Evolutionary conservation across 2,888 invertebrate species (phyloP).

Genomic region (Isotomurus palustris): DNA sequence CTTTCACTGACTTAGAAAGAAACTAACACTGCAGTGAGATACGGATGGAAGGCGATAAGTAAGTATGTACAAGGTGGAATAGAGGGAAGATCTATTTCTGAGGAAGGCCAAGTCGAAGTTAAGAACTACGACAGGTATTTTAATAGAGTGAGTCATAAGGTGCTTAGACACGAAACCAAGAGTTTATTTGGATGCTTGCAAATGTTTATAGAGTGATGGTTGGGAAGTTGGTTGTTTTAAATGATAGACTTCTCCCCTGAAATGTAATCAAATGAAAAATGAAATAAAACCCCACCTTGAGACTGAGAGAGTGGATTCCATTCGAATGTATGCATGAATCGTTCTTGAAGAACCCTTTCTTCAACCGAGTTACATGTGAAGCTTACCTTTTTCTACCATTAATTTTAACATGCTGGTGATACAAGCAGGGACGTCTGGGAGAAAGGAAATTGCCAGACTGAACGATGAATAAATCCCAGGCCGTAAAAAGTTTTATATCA

Average conservation of each 20-base stretch:
- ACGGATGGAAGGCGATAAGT: too few relatives aligned
- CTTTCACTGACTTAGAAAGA: too few relatives aligned
- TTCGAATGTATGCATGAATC: constrained; percentile 19
- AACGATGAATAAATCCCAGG: constrained; percentile 39
- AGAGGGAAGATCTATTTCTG: background rate
- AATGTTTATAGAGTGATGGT: constrained; percentile 3
- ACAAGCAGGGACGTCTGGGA: constrained; percentile 4
- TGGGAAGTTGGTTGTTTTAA: constrained; percentile 1
- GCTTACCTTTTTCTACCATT: too few relatives aligned
- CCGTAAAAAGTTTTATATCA: constrained; percentile 43
- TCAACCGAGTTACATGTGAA: too few relatives aligned
- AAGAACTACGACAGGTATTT: constrained; percentile 5
- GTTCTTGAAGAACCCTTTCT: too few relatives aligned
- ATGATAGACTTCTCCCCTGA: constrained; percentile 12
- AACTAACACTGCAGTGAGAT: too few relatives aligned
- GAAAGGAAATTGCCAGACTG: constrained; percentile 26
- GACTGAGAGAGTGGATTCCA: constrained; percentile 19
- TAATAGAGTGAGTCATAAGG: constrained; percentile 2
- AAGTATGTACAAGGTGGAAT: background rate
- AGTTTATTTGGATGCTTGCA: constrained; percentile 15
- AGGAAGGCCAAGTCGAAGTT: too few relatives aligned
- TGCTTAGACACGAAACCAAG: constrained; percentile 12
- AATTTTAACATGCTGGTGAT: too few relatives aligned
- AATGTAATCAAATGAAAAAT: constrained; percentile 22
- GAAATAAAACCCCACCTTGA: constrained; percentile 25